Conservation (phyloP, 2,888 invertebrate genomes). For the Aspidiotus destructor region DNA sequence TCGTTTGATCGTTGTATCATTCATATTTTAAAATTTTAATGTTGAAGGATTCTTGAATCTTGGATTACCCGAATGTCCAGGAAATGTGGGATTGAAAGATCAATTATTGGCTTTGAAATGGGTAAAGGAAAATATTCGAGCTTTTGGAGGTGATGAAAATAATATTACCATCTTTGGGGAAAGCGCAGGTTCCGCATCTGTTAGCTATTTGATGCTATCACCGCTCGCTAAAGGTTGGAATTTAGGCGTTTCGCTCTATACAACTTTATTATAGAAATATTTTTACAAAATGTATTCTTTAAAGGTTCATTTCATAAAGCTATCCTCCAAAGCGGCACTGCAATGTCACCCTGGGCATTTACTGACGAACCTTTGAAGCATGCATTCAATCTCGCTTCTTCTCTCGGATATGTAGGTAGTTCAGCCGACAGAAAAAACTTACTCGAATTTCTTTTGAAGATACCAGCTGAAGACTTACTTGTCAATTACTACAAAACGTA, state of each 20-base stretch:
- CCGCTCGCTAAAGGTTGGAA: background rate
- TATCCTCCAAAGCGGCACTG: background rate
- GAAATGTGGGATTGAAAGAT: conserved; percentile 2
- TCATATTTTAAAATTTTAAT: background rate
- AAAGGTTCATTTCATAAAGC: background rate
- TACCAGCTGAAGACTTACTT: too few relatives aligned
- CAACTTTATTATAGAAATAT: background rate
- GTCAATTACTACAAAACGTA: too few relatives aligned
- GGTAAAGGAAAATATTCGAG: background rate
- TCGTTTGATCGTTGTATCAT: background rate
- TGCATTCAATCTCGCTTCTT: background rate
- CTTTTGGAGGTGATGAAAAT: background rate
- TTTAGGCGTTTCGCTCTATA: background rate
- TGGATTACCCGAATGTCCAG: background rate
- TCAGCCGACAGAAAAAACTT: background rate
- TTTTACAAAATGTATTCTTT: background rate
- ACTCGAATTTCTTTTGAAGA: background rate
- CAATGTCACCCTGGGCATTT: background rate
- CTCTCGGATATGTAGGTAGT: background rate
- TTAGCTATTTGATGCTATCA: background rate
- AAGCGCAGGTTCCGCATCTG: background rate
- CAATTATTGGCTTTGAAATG: conserved; percentile 1
- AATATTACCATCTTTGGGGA: background rate
- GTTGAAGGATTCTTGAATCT: background rate
- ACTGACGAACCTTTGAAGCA: background rate